Evolutionary conservation across 2,888 invertebrate genomes (phyloP).

Genomic region (Xylophagus ater): DNA sequence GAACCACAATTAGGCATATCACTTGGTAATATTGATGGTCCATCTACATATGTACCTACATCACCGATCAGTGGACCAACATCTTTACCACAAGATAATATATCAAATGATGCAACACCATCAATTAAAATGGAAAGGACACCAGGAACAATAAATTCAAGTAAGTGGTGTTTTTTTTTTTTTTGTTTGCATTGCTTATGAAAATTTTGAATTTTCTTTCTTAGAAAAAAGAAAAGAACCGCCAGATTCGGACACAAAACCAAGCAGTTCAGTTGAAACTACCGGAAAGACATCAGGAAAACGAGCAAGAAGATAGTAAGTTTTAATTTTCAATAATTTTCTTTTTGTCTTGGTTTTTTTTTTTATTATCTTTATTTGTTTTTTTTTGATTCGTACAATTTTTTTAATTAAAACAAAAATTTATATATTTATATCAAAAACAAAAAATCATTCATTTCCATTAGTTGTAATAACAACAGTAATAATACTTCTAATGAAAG

Average conservation of each 20-base stretch:
- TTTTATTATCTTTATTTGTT: constrained; percentile 5
- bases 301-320: constrained; percentile 69
- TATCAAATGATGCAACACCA: constrained; percentile 26
- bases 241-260: constrained; percentile 50
- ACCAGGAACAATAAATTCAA: constrained; percentile 33
- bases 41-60: constrained; percentile 35
- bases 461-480: constrained; percentile 9
- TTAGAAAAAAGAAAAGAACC: constrained; percentile 61
- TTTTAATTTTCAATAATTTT: constrained; percentile 34
- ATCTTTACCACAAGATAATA: constrained; percentile 41
- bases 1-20: constrained; percentile 60
- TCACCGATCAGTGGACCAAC: constrained; percentile 30
- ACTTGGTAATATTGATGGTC: constrained; percentile 34
- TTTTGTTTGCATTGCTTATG: constrained; percentile 18
- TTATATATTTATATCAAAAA: constrained; percentile 1
- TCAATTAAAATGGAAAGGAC: constrained; percentile 40
- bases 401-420: constrained; percentile 4
- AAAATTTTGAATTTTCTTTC: constrained; percentile 45
- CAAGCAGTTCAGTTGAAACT: constrained; percentile 35
- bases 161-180: constrained; percentile 26
- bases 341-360: too few species aligned
- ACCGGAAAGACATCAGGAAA: constrained; percentile 46
- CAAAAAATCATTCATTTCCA: constrained; percentile 5
- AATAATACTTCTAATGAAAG: constrained; percentile 57
- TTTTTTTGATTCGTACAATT: constrained; percentile 8